phyloP scores from a whole-genome alignment of 30 jellyfish, hydroid and myxozoan species.

The Hydra vulgaris region DNA sequence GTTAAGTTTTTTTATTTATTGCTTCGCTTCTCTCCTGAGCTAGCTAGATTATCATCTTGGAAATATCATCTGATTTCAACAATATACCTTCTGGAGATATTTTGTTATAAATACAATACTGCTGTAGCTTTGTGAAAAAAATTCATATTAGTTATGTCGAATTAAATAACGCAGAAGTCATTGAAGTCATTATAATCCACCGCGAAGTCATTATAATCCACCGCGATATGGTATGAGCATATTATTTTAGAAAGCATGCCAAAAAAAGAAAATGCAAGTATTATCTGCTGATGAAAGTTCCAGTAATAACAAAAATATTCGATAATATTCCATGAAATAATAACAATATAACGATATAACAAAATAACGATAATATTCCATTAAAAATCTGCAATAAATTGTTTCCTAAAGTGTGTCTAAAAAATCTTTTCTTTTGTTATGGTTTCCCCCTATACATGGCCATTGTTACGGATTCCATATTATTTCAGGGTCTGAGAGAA shows the following conservation, averaged over 20 bases:
- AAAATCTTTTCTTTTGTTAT: neutral
- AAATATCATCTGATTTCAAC: neutral
- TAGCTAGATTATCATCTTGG: neutral
- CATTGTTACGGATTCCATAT: neutral
- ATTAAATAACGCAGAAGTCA: neutral
- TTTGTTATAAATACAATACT: neutral
- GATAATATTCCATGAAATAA: conserved; percentile 6
- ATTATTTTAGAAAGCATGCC: neutral
- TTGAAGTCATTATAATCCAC: neutral
- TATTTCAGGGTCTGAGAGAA: neutral
- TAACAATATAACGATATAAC: too few species aligned
- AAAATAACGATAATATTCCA: too few species aligned
- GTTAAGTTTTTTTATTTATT: neutral
- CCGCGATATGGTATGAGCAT: neutral
- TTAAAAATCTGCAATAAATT: neutral
- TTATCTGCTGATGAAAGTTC: neutral
- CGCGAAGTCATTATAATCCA: too few species aligned
- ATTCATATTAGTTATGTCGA: neutral
- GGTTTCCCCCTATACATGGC: neutral
- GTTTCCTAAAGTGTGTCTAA: neutral
- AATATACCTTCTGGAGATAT: neutral
- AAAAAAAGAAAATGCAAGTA: neutral
- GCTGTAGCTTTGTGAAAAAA: neutral
- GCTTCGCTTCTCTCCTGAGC: neutral
- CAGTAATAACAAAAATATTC: neutral